Base-by-base conservation (phyloP, 2,113 vertebrate species). In the Ceyx melanurus region DNA sequence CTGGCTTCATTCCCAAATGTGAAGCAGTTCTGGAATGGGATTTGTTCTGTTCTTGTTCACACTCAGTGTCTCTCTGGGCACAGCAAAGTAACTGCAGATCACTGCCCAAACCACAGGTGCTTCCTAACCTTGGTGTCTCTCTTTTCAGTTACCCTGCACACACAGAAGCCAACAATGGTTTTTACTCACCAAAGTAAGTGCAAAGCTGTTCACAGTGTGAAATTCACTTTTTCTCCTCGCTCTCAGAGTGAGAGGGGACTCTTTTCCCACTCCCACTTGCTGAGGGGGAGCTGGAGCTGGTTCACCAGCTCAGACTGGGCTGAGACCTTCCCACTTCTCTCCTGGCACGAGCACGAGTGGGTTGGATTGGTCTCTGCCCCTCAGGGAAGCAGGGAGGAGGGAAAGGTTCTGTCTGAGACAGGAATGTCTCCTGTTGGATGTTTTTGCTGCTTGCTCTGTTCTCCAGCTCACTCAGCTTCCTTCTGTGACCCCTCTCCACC, bases 81-180 rank as follows among this genome's bases (percentile, higher is more conserved):
- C 6, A 12, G 33, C 23, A 37, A 72, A 80, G 15, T 21, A 46
- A 4, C 28, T 54, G 66, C 3, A 40, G 40, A 35, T 9, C 26
- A 5, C 67, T 16, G 40, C 37, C 18, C 58, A 91, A 33, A 48
- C 12, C 68, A 43, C 11, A 82, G 14, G 10, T 26, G 18, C 40
- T 86, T 43, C 35, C 78, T 89, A 14, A 92, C n/a, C n/a, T 0
- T 66, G 11, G 0, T 45, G 8, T 84, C 54, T 94, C 64, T 93
- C 62, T 89, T 95, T 92, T 48, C 91, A 96, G 96, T 15, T 76
- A 62, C 35, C 8, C 62, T 25, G 81, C 85, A 45, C 56, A 17
- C 78, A 12, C 64, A 33, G 94, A 89, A 76, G 21, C 37, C 64
- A 82, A 8, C 15, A 79, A 87, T 28, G 89, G 64, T n/a, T 66